phyloP scores from a whole-genome alignment of 2,797 vertebrate species.

The Perodicticus potto region DNA sequence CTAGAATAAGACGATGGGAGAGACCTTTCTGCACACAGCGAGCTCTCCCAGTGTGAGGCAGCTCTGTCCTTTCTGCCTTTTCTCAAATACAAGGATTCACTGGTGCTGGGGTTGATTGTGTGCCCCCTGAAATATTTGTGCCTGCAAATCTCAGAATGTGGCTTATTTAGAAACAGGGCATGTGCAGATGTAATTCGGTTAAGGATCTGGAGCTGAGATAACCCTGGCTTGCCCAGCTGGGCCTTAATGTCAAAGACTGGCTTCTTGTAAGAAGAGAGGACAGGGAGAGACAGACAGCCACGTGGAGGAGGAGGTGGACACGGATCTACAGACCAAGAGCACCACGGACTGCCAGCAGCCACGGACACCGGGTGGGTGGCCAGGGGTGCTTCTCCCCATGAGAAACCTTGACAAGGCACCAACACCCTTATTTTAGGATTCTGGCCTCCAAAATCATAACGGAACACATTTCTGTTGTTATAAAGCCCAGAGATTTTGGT shows the following conservation, averaged over 20 bases:
- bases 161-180: not conserved
- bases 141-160: not conserved
- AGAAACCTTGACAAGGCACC: no score
- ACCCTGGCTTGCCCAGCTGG: rapidly evolving
- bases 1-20: not conserved
- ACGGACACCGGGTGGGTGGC: rapidly evolving
- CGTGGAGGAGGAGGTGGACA: not conserved
- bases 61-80: not conserved
- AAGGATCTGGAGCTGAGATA: not conserved
- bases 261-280: not conserved
- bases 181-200: not conserved
- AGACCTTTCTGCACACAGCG: not conserved
- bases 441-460: not conserved
- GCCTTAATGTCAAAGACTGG: not conserved
- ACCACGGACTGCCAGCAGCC: rapidly evolving
- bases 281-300: not conserved
- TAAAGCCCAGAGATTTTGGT: no score
- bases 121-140: no score
- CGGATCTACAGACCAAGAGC: rapidly evolving
- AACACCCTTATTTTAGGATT: not conserved
- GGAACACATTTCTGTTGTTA: not conserved
- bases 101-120: no score
- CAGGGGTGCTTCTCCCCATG: rapidly evolving
- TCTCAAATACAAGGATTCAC: not conserved
- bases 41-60: rapidly evolving